Base-by-base conservation (phyloP, 1,140 invertebrate species). In the Achatina immaculata region DNA sequence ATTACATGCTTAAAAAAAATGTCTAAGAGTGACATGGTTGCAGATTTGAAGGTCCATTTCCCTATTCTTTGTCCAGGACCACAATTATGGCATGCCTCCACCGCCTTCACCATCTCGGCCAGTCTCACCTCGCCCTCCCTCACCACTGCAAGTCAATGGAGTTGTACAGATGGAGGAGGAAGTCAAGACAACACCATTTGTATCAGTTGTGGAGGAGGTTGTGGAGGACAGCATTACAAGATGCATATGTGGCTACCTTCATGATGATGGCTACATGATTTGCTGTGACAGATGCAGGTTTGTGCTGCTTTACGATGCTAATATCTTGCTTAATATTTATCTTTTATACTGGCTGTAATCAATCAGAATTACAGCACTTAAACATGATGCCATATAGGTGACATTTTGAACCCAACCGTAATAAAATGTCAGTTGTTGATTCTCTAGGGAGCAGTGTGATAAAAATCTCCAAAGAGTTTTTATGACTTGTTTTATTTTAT, bases 221-320 rank as follows among this genome's bases (percentile, higher is more conserved):
- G 83, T 84, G 36, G 84, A 87, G 68, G 96, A 97, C 86, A 95
- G 95, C 80, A 93, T 96, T 68, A 98, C 97, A 0, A 93, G 97
- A 68, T 98, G 97, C 91, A 96, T 98, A 85, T 98, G 97, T 92
- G 96, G 97, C 85, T 97, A 96, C 87, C 94, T 96, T 48, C 97
- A 98, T 90, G 62, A 99, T 90, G 97, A 99, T 92, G 97, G 97
- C 9, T 99, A 98, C 88, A 99, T 99, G 97, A 98, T 99, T 77
- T 97, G 96, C 91, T 99, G 97, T 92, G 97, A 99, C 90, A 93
- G 93, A 73, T 95, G 95, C 89, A 93, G 93, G 94, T 94, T 93
- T 94, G 92, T 66, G 28, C n/a, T 45, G 11, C 36, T 65, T 62
- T 77, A 34, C 16, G 66, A 14, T 68, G 66, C 14, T 34, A 21